Evolutionary conservation across 37 sponge, comb jelly and placozoan species (phyloP).

Genomic region (Beroe forskalii): DNA sequence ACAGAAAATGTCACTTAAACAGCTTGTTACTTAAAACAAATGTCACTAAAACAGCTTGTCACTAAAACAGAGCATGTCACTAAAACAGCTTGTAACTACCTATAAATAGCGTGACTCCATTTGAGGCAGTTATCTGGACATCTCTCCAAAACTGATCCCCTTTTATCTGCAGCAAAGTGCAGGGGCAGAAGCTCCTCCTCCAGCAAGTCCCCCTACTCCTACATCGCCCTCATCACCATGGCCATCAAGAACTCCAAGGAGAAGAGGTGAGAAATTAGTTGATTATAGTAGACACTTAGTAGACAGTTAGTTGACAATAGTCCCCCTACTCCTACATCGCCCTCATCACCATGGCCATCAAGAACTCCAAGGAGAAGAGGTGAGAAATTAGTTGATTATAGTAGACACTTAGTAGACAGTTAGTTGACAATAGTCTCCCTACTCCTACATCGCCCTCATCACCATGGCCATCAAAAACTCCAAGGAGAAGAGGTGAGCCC

Average conservation of each 20-base stretch:
- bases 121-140: too few species aligned
- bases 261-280: slow-evolving; percentile 64
- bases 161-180: neutral
- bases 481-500: slow-evolving; percentile 67
- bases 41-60: too few species aligned
- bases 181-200: slow-evolving; percentile 36
- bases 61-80: too few species aligned
- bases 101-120: too few species aligned
- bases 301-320: too few species aligned
- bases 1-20: too few species aligned
- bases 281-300: too few species aligned
- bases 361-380: slow-evolving; percentile 70
- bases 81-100: too few species aligned
- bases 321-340: slow-evolving; percentile 95
- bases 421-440: too few species aligned
- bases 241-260: slow-evolving; percentile 75
- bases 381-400: too few species aligned
- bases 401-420: too few species aligned
- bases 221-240: slow-evolving; percentile 93
- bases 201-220: slow-evolving; percentile 89
- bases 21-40: too few species aligned
- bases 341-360: slow-evolving; percentile 89
- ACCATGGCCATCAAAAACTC: slow-evolving; percentile 84
- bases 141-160: neutral
- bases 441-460: slow-evolving; percentile 93